Percentiles rank a stretch among this genome's conserved stretches.
These are phyloP conservation scores for Patella caerulea DNA, from an alignment of 2,888 invertebrate species.

Conservation along the genomic window DNA sequence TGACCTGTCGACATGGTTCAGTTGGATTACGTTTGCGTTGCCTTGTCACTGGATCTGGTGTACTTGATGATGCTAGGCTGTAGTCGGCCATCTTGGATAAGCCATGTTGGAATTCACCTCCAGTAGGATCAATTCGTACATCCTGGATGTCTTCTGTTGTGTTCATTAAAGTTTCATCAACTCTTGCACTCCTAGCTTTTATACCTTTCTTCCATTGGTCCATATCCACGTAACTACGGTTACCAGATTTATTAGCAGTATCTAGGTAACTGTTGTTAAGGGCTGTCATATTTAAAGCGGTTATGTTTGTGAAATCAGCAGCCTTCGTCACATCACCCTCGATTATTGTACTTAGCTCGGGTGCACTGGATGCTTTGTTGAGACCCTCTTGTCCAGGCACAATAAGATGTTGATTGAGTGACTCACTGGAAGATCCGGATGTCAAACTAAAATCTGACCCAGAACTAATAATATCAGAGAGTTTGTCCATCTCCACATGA, in stretches of 20 bases:
- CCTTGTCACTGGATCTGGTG: not conserved
- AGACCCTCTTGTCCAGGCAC: not conserved
- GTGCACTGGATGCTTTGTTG: slow-evolving; percentile 1
- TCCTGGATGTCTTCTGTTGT: no score
- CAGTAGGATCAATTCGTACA: no score
- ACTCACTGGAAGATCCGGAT: not conserved
- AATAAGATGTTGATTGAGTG: not conserved
- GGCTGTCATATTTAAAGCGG: not conserved
- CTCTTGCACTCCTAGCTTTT: no score
- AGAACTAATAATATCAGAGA: not conserved
- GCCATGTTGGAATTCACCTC: no score
- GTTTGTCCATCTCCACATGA: not conserved
- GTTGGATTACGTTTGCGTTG: not conserved
- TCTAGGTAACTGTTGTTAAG: not conserved
- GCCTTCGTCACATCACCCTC: not conserved
- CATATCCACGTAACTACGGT: no score
- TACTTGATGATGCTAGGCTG: not conserved
- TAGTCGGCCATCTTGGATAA: no score
- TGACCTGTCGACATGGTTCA: not conserved
- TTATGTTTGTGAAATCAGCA: not conserved
- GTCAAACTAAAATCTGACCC: slow-evolving; percentile 2
- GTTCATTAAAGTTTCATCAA: no score
- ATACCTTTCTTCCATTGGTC: no score
- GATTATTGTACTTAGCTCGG: not conserved
- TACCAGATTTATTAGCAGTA: not conserved